phyloP scores from a whole-genome alignment of 2,888 invertebrate species.

The Nesidiocoris tenuis region DNA sequence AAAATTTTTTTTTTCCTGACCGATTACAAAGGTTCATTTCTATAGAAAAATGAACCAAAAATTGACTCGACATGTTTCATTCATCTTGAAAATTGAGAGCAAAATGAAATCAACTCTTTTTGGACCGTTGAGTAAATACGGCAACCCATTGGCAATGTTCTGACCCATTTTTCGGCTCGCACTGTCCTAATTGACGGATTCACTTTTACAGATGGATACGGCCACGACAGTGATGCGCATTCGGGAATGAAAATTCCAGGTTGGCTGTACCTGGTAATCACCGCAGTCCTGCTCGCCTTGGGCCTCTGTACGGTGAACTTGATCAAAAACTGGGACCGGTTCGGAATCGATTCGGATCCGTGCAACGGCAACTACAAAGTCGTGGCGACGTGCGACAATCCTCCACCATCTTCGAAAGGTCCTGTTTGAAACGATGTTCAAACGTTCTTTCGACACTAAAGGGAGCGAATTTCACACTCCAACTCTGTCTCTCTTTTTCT shows the following conservation, averaged over 20 bases:
- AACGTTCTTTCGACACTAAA: background rate
- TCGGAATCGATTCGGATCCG: slow-evolving; percentile 50
- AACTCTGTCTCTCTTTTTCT: background rate
- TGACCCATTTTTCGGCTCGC: too few species aligned
- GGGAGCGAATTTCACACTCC: background rate
- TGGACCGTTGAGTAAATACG: too few species aligned
- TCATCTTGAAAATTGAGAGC: too few species aligned
- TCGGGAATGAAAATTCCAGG: slow-evolving; percentile 20
- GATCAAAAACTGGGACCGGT: slow-evolving; percentile 35
- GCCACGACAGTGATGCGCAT: slow-evolving; percentile 15
- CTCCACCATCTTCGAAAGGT: slow-evolving; percentile 39
- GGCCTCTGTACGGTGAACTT: slow-evolving; percentile 14
- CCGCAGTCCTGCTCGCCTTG: slow-evolving; percentile 4
- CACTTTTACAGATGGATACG: too few species aligned
- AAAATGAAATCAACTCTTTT: too few species aligned
- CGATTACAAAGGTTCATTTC: too few species aligned
- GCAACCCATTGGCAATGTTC: too few species aligned
- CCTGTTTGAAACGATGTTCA: slow-evolving; percentile 43
- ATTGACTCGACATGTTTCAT: too few species aligned
- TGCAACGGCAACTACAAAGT: slow-evolving; percentile 52
- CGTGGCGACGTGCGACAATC: slow-evolving; percentile 49
- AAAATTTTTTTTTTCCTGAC: too few species aligned
- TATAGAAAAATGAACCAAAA: too few species aligned
- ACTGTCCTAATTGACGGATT: too few species aligned
- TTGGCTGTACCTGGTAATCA: slow-evolving; percentile 18